Evolutionary conservation across 2,113 vertebrate species (phyloP).

Genomic region (Falco punctatus): DNA sequence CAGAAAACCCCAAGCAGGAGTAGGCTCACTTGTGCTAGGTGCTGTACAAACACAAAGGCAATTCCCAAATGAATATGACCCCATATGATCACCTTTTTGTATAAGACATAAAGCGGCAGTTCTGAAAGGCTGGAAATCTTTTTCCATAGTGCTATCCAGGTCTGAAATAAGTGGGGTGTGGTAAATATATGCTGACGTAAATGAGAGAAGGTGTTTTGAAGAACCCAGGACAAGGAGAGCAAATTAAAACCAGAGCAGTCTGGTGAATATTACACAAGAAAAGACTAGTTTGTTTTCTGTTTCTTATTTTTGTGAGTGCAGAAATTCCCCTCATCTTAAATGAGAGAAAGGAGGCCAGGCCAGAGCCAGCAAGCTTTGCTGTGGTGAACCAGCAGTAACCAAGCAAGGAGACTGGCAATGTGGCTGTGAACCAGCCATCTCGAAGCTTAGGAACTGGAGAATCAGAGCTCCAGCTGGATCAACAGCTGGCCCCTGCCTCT

Average conservation of each 20-base stretch:
- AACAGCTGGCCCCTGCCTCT: neutral
- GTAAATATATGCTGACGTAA: conserved; percentile 52
- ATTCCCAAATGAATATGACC: neutral
- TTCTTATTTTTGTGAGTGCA: conserved; percentile 15
- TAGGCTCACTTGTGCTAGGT: neutral
- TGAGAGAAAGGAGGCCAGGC: neutral
- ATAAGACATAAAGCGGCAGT: neutral
- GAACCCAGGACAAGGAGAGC: neutral
- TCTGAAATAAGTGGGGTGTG: conserved; percentile 56
- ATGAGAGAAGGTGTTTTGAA: conserved; percentile 57
- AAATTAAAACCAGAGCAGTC: conserved; percentile 51
- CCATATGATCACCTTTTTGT: neutral
- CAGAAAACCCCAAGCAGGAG: neutral
- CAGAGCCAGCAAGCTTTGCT: neutral
- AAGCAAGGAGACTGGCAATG: neutral
- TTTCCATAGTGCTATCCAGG: conserved; percentile 49
- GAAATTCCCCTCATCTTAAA: neutral
- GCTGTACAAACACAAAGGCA: neutral
- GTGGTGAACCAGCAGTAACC: neutral
- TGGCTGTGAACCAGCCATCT: neutral
- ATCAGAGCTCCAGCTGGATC: neutral
- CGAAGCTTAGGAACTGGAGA: neutral
- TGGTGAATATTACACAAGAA: conserved; percentile 16
- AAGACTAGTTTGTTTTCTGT: neutral
- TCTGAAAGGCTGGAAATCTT: conserved; percentile 19